phyloP scores from a whole-genome alignment of 2,888 invertebrate species.

The Itoplectis maculator region DNA sequence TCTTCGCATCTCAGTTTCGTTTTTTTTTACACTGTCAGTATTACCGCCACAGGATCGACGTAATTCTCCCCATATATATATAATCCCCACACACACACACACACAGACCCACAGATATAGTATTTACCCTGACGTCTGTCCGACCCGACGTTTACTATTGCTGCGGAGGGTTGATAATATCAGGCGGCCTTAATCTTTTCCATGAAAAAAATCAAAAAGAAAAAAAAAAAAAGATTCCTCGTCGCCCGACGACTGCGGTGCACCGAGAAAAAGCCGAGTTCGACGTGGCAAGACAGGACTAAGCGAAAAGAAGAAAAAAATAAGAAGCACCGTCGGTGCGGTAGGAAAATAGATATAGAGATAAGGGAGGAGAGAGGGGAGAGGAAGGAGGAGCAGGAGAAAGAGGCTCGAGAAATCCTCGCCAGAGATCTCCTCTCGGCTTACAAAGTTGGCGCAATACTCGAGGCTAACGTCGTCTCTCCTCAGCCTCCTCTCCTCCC shows the following conservation, averaged over 20 bases:
- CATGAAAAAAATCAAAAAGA: too few species aligned
- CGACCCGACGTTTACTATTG: slow-evolving; percentile 9
- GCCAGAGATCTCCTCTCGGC: slow-evolving; percentile 80
- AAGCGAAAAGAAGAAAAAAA: neutral
- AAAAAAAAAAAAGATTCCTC: slow-evolving; percentile 64
- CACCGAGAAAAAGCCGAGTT: neutral
- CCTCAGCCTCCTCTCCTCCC: slow-evolving; percentile 29
- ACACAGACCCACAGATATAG: neutral
- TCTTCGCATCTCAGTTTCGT: neutral
- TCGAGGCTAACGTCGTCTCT: slow-evolving; percentile 72
- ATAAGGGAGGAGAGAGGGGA: slow-evolving; percentile 30
- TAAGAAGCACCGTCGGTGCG: slow-evolving; percentile 17
- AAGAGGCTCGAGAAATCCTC: slow-evolving; percentile 76
- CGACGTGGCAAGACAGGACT: neutral
- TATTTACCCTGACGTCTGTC: slow-evolving; percentile 10
- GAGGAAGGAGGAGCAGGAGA: slow-evolving; percentile 45
- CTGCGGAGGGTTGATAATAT: slow-evolving; percentile 67
- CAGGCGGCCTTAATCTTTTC: slow-evolving; percentile 72
- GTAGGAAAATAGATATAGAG: slow-evolving; percentile 49
- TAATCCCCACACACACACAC: neutral
- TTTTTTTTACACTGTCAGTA: slow-evolving; percentile 19
- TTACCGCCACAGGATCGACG: neutral
- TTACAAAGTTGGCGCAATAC: slow-evolving; percentile 82
- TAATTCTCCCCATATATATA: neutral
- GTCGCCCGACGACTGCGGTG: neutral